Evolutionary conservation across 2,113 vertebrate species (phyloP).

Genomic region (Morone saxatilis): DNA sequence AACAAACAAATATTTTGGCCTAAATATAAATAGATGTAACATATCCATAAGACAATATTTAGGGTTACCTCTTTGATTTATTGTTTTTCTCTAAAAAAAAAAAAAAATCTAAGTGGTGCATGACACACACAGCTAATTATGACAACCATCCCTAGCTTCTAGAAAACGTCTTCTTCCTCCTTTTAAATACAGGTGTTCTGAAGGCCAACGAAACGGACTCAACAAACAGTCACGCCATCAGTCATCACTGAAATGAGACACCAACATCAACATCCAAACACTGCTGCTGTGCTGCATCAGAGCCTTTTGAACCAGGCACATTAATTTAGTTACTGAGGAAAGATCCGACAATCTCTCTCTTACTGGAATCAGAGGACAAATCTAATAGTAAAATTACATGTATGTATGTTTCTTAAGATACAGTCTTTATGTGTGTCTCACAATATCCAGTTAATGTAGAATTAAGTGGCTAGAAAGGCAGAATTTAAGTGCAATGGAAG

Average conservation of each 20-base stretch:
- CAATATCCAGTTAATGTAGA: too few relatives aligned
- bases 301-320: not conserved
- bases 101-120: not conserved
- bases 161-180: not conserved
- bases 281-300: slow-evolving; percentile 9
- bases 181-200: slow-evolving; percentile 21
- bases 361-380: too few relatives aligned
- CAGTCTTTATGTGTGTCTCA: too few relatives aligned
- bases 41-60: not conserved
- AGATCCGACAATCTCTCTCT: slow-evolving; percentile 9
- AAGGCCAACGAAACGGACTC: slow-evolving; percentile 4
- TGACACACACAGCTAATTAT: slow-evolving; percentile 1
- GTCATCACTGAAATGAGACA: slow-evolving; percentile 35
- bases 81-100: not conserved
- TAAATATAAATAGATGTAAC: not conserved
- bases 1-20: not conserved
- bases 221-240: slow-evolving; percentile 11
- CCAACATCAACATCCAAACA: slow-evolving; percentile 1
- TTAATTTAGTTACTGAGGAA: slow-evolving; percentile 1
- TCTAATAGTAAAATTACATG: too few relatives aligned
- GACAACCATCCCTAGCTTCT: too few relatives aligned
- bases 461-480: not conserved
- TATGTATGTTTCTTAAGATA: too few relatives aligned
- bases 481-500: too few relatives aligned
- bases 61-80: not conserved